Base-by-base conservation (phyloP, 2,797 vertebrate species). In the Myioborus melanocephalus region DNA sequence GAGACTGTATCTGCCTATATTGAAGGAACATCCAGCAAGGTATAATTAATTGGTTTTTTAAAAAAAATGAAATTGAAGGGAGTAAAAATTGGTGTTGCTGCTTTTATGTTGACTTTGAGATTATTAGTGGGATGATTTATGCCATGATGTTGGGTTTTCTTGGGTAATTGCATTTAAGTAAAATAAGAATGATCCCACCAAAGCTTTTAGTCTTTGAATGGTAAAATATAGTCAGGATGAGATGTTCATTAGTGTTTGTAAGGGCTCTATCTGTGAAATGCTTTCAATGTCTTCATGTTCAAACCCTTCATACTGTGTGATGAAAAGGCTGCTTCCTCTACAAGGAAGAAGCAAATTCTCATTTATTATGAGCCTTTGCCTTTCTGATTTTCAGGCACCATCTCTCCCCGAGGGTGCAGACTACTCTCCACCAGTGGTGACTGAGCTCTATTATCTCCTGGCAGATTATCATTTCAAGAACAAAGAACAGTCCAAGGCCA, bases 391-490 rank as follows among this genome's bases (percentile, higher is more conserved):
- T 55, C 94, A 99, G 99, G 98, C 97, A 6, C 99, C 99, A 0
- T 97, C 98, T 76, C 98, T 99, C 50, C 99, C 99, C 0, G 99
- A 99, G 72, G 99, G 98, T n/a, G 98, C 98, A 5, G 97, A 98
- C 83, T 98, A 98, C 52, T 98, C 98, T 27, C 99, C 99, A 80
- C 98, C 98, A 0, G 98, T 99, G 94, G 98, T 99, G 81, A 98
- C 98, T 46, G 99, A 99, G 96, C 97, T 99, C 30, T 99, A 98
- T 97, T 99, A 99, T 92, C 98, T 99, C 69, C 97, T 99, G 96
- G 99, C 99, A 34, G 99, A 99, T 88, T 99, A 99, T 95, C 99
- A 99, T 93, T 99, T 99, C 97, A 99, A 99, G 97, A 99, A 99
- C 97, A 99, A 99, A 96, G 99, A 99, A 78, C 99, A 99, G 96